Percentiles rank a stretch among this genome's conserved stretches.
These are phyloP conservation scores for Ophion ventricosus DNA, from an alignment of 2,888 invertebrate genomes.

Conservation along the genomic window DNA sequence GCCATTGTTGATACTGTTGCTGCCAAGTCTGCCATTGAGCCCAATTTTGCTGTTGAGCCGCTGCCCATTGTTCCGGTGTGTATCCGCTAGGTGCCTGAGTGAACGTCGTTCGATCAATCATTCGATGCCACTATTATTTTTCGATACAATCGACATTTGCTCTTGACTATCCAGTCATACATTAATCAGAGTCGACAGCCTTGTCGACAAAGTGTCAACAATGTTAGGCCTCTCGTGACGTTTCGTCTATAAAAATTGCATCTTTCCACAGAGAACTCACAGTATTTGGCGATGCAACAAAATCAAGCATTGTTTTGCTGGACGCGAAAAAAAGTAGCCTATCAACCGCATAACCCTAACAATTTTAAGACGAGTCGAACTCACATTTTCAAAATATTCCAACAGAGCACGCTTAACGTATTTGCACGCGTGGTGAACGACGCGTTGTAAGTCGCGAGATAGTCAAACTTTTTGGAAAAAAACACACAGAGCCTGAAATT, in stretches of 20 bases:
- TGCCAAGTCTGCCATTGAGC: constrained; percentile 92
- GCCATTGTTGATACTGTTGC: constrained; percentile 91
- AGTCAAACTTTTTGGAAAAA: not conserved
- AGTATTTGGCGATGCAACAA: not conserved
- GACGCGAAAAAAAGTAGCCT: not conserved
- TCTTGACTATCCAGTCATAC: not conserved
- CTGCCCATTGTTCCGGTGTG: constrained; percentile 88
- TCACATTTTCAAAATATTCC: not conserved
- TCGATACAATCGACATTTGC: constrained; percentile 2
- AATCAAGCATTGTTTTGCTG: not conserved
- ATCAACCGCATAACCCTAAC: too few relatives aligned
- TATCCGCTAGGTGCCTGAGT: constrained; percentile 83
- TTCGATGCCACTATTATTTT: constrained; percentile 10
- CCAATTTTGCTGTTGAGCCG: constrained; percentile 89
- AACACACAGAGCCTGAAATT: not conserved
- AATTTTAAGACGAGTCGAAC: too few relatives aligned
- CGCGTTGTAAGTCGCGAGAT: not conserved
- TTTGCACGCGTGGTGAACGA: not conserved
- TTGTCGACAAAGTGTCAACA: not conserved
- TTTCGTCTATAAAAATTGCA: not conserved
- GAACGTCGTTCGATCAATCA: constrained; percentile 56
- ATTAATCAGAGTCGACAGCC: not conserved
- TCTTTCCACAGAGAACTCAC: not conserved
- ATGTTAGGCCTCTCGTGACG: not conserved
- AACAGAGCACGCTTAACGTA: not conserved